phyloP scores from a whole-genome alignment of 2,113 vertebrate genomes.

The Trinectes maculatus region DNA sequence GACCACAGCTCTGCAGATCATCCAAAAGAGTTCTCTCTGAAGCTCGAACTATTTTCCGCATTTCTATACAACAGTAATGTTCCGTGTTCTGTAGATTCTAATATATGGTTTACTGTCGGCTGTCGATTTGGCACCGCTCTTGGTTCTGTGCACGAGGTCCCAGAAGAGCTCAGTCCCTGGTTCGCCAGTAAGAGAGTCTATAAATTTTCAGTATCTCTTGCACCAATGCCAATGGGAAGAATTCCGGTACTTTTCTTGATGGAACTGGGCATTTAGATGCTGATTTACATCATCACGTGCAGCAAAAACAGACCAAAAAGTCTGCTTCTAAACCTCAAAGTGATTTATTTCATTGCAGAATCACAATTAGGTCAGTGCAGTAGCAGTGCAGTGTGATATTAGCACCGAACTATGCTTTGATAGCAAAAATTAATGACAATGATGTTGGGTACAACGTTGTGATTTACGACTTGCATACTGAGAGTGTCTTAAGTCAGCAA shows the following conservation, averaged over 20 bases:
- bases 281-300: background rate
- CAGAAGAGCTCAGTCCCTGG: background rate
- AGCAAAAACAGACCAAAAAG: background rate
- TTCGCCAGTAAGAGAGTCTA: background rate
- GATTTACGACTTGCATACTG: background rate
- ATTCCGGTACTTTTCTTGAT: background rate
- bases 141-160: background rate
- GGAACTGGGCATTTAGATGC: background rate
- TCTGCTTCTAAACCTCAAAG: background rate
- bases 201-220: slow-evolving; percentile 7
- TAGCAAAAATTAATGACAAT: background rate
- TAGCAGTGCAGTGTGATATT: background rate
- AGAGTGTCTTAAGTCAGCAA: slow-evolving; percentile 37
- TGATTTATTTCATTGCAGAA: background rate
- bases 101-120: background rate
- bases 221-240: background rate
- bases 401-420: slow-evolving; percentile 8
- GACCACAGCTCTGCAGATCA: slow-evolving; percentile 22
- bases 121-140: background rate
- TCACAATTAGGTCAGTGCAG: background rate
- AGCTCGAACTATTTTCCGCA: slow-evolving; percentile 13
- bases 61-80: slow-evolving; percentile 7
- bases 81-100: slow-evolving; percentile 2
- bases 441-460: background rate
- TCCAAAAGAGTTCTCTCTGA: slow-evolving; percentile 18